A percentile compares a stretch with the other conserved stretches of the same genome.
Conservation (phyloP, 2,113 vertebrate genomes). For the Sceloporus tristichus region DNA sequence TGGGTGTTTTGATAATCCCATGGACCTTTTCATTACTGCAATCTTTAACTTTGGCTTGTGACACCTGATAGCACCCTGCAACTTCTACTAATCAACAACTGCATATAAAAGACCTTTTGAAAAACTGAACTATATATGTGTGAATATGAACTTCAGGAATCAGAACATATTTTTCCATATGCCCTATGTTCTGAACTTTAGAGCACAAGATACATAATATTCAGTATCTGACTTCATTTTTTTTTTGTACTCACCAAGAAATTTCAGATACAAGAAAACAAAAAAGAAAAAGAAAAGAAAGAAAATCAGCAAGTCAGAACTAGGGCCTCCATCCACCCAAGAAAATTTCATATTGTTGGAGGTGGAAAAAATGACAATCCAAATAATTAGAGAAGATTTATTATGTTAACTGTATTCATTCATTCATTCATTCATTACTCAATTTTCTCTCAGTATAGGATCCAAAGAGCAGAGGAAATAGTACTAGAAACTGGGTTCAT, state of each 20-base stretch:
- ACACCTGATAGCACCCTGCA: background rate
- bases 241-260: background rate
- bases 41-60: background rate
- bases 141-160: background rate
- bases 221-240: background rate
- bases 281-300: background rate
- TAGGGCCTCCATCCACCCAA: background rate
- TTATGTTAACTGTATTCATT: no score
- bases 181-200: background rate
- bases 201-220: background rate
- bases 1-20: background rate
- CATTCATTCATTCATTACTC: no score
- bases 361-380: no score
- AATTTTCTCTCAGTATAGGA: no score
- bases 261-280: no score
- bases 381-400: no score
- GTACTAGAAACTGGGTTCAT: no score
- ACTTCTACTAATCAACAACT: background rate
- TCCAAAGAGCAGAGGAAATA: no score
- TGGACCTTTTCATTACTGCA: background rate
- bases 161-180: background rate
- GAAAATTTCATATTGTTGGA: background rate
- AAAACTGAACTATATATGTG: background rate
- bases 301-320: no score
- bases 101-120: background rate